These are phyloP conservation scores for Agrilus cyanescens DNA, from an alignment of 2,888 invertebrate genomes.

Conservation along the genomic window DNA sequence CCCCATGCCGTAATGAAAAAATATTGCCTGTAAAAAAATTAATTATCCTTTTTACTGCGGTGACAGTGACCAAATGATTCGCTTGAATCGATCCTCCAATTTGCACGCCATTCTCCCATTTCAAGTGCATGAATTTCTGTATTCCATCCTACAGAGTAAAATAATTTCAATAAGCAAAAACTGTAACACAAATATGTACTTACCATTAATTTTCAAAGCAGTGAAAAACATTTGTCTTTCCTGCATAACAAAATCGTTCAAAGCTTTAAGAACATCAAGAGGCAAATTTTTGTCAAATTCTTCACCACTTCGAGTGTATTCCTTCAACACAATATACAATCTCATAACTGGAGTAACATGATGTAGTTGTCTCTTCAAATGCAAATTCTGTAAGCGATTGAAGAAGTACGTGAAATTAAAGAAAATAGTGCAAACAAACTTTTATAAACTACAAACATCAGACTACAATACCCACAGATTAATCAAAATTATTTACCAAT, in stretches of 20 bases:
- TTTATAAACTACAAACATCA: background rate
- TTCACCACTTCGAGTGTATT: slow-evolving; percentile 18
- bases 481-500: slow-evolving; percentile 21
- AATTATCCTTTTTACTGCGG: background rate
- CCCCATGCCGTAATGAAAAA: slow-evolving; percentile 5
- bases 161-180: background rate
- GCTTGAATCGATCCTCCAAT: slow-evolving; percentile 13
- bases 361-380: slow-evolving; percentile 27
- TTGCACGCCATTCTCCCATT: slow-evolving; percentile 30
- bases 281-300: slow-evolving; percentile 20
- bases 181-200: slow-evolving; percentile 1
- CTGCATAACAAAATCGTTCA: slow-evolving; percentile 27
- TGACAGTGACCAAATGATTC: no score
- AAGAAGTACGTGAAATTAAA: background rate
- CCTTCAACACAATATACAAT: slow-evolving; percentile 26
- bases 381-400: slow-evolving; percentile 22
- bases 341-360: slow-evolving; percentile 28
- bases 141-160: slow-evolving; percentile 28
- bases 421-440: background rate
- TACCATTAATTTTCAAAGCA: slow-evolving; percentile 29
- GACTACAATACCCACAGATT: no score
- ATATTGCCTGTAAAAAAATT: slow-evolving; percentile 5
- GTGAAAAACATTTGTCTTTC: slow-evolving; percentile 30
- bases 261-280: slow-evolving; percentile 19
- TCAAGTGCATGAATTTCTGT: slow-evolving; percentile 28